phyloP scores from a whole-genome alignment of 2,888 invertebrate species.

The Megamerina dolium region DNA sequence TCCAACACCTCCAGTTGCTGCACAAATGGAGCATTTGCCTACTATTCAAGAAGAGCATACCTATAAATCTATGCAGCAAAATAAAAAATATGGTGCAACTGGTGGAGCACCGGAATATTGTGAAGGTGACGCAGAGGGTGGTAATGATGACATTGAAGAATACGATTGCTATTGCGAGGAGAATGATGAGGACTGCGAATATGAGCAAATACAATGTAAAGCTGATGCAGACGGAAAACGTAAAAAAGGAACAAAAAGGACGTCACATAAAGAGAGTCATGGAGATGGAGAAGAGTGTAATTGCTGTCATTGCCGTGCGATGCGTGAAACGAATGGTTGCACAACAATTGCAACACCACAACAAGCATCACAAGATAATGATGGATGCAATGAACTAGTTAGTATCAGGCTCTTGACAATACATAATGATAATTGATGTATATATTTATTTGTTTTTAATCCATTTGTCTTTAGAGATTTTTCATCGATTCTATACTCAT shows the following conservation, averaged over 20 bases:
- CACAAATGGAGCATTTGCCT: too few relatives aligned
- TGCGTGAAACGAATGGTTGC: conserved; percentile 22
- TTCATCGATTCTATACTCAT: conserved; percentile 39
- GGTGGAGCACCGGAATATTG: background rate
- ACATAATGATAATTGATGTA: too few relatives aligned
- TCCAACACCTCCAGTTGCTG: conserved; percentile 2
- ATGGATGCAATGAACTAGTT: conserved; percentile 18
- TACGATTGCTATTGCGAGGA: conserved; percentile 1
- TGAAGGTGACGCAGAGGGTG: background rate
- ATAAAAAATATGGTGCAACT: too few relatives aligned
- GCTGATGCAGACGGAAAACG: background rate
- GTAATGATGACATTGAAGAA: background rate
- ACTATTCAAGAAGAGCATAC: background rate
- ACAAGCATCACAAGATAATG: conserved; percentile 1
- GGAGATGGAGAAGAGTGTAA: conserved; percentile 20
- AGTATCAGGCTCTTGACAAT: conserved; percentile 1
- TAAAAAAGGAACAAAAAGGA: conserved; percentile 3
- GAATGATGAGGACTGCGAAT: conserved; percentile 9
- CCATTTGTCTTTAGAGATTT: conserved; percentile 27
- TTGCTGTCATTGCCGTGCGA: conserved; percentile 34
- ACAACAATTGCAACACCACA: conserved; percentile 22
- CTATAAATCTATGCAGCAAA: too few relatives aligned
- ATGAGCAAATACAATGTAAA: conserved; percentile 13
- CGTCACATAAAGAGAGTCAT: conserved; percentile 7
- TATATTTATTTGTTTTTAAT: too few relatives aligned